These are phyloP conservation scores for Trichechus manatus DNA, from an alignment of 2,113 vertebrate genomes.

Conservation along the genomic window DNA sequence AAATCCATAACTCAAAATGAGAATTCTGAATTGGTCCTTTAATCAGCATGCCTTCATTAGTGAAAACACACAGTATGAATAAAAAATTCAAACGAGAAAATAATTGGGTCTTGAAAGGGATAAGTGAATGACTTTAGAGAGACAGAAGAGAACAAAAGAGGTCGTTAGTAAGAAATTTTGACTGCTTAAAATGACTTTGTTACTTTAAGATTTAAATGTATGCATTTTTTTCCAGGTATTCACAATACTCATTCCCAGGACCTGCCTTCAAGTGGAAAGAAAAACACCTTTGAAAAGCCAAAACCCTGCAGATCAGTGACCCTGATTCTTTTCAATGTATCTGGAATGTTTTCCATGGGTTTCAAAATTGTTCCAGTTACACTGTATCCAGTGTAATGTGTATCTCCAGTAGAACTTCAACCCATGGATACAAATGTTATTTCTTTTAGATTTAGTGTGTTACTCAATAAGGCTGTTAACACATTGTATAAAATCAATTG, in stretches of 20 bases:
- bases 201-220: not conserved
- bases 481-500: not conserved
- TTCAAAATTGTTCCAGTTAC: not conserved
- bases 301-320: not conserved
- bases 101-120: too few species aligned
- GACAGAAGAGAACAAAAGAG: not conserved
- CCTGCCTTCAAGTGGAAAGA: not conserved
- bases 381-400: not conserved
- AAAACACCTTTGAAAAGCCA: slow-evolving; percentile 1
- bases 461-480: not conserved
- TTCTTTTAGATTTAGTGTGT: not conserved
- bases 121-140: not conserved
- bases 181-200: not conserved
- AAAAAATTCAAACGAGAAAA: too few species aligned
- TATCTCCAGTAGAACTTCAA: not conserved
- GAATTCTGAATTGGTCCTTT: too few species aligned
- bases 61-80: too few species aligned
- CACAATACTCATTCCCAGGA: not conserved
- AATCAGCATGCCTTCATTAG: too few species aligned
- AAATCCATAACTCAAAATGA: too few species aligned
- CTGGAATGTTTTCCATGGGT: not conserved
- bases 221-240: not conserved
- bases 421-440: not conserved
- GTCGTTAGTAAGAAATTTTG: not conserved
- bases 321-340: not conserved